Conservation (phyloP, 2,888 invertebrate species). For the Rhagium mordax region DNA sequence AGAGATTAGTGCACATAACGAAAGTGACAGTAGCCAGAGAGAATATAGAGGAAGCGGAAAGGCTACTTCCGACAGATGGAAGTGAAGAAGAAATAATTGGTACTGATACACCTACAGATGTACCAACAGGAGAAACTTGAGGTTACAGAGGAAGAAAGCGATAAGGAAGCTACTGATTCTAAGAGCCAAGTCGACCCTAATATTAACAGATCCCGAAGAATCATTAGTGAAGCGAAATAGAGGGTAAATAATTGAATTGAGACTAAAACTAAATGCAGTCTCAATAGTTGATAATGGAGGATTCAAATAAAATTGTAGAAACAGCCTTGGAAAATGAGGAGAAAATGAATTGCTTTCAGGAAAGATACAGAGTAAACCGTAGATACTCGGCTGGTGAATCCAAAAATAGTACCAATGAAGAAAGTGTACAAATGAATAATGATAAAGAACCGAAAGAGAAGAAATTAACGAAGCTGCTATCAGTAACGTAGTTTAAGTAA, state of each 20-base stretch:
- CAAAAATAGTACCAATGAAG: neutral
- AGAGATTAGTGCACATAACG: neutral
- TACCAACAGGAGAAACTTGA: slow-evolving; percentile 25
- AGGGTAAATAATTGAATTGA: neutral
- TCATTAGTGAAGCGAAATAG: neutral
- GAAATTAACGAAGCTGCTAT: neutral
- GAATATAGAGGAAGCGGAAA: neutral
- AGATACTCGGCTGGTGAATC: neutral
- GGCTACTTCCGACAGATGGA: too few relatives aligned
- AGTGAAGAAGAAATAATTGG: slow-evolving; percentile 38
- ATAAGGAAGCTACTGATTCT: neutral
- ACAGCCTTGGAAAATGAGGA: neutral
- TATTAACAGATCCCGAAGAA: neutral
- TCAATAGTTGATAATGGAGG: neutral
- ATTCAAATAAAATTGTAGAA: neutral
- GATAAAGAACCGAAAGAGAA: neutral
- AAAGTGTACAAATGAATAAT: neutral
- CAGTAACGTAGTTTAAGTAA: neutral
- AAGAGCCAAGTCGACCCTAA: slow-evolving; percentile 40
- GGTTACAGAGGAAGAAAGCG: slow-evolving; percentile 28
- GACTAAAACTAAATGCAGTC: neutral
- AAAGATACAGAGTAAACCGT: neutral
- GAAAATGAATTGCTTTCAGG: neutral
- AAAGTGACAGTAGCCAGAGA: too few relatives aligned
- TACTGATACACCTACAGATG: slow-evolving; percentile 16